A percentile compares a stretch with the other conserved stretches of the same genome.
Evolutionary conservation across 1,140 invertebrate species (phyloP).

Genomic region (Cotesia glomerata): DNA sequence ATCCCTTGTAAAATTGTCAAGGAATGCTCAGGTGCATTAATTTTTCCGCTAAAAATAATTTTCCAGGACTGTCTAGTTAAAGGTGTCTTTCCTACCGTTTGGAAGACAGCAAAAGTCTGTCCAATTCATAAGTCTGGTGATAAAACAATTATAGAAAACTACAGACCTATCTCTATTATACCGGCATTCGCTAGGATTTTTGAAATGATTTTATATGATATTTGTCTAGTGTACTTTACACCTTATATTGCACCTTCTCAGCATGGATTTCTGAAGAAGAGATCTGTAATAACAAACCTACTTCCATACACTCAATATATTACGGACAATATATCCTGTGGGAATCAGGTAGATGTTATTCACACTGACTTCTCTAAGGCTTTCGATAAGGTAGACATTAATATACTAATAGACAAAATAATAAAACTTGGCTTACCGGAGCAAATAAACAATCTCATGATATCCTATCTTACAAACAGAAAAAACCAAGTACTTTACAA

Average conservation of each 20-base stretch:
- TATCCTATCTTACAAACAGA: no score
- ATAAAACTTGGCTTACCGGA: background rate
- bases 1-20: no score
- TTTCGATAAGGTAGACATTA: conserved; percentile 40
- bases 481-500: no score
- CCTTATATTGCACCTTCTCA: background rate
- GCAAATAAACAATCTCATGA: background rate
- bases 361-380: conserved; percentile 45
- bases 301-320: conserved; percentile 13
- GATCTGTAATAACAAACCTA: conserved; percentile 25
- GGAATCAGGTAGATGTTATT: conserved; percentile 36
- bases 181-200: conserved; percentile 11
- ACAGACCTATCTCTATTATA: no score
- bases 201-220: conserved; percentile 14
- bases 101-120: conserved; percentile 18
- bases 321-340: no score
- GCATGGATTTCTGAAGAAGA: conserved; percentile 27
- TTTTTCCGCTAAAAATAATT: no score
- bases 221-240: background rate
- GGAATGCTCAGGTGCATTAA: no score
- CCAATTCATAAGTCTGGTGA: conserved; percentile 17
- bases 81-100: background rate
- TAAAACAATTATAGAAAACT: background rate
- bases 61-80: no score
- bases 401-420: conserved; percentile 22